These are phyloP conservation scores for Andrena chrysosceles DNA, from an alignment of 2,888 invertebrate species.

Conservation along the genomic window DNA sequence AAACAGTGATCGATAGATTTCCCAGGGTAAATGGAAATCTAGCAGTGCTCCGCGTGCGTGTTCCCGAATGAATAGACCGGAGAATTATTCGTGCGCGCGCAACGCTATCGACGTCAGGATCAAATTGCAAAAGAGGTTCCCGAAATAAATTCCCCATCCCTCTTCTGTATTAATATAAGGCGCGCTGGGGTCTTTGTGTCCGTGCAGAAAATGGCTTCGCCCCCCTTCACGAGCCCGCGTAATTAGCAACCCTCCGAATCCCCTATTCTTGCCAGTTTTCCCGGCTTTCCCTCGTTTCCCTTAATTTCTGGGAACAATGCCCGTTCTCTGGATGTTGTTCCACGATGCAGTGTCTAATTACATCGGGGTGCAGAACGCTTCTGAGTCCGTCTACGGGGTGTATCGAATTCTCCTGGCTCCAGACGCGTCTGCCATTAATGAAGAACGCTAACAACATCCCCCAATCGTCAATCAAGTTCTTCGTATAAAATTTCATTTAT, in stretches of 20 bases:
- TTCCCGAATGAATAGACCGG: background rate
- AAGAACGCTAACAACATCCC: background rate
- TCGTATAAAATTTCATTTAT: background rate
- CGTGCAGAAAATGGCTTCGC: conserved; percentile 75
- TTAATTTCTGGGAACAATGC: conserved; percentile 83
- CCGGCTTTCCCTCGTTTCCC: conserved; percentile 81
- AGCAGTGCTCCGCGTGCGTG: background rate
- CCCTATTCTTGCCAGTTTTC: conserved; percentile 74
- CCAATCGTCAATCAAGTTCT: no score
- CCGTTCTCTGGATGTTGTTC: conserved; percentile 78
- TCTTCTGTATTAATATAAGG: conserved; percentile 73
- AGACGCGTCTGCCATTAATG: background rate
- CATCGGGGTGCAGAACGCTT: conserved; percentile 64
- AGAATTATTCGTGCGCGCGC: conserved; percentile 17
- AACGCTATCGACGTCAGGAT: conserved; percentile 44
- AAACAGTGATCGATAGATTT: no score
- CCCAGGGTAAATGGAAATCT: no score
- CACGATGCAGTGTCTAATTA: conserved; percentile 84
- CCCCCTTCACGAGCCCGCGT: conserved; percentile 76
- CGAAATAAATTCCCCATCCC: conserved; percentile 67
- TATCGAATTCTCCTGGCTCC: conserved; percentile 38
- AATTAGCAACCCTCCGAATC: conserved; percentile 80
- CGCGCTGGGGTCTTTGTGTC: conserved; percentile 53
- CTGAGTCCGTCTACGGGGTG: conserved; percentile 37
- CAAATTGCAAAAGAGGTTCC: conserved; percentile 64